Percentiles rank a stretch among this genome's conserved stretches.
phyloP scores from a whole-genome alignment of 2,888 invertebrate genomes.

The Hartigia nigra region DNA sequence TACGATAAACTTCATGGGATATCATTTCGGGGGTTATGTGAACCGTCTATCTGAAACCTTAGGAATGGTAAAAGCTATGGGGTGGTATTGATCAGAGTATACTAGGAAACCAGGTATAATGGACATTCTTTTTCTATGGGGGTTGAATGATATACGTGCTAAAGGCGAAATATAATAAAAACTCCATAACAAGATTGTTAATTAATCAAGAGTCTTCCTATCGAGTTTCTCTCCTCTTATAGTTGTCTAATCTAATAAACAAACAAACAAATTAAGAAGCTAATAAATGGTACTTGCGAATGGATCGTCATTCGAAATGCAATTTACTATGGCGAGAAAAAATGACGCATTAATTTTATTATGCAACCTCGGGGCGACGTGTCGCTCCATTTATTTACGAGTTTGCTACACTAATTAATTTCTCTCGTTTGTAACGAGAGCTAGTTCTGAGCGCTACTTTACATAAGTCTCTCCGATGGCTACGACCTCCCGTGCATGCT shows the following conservation, averaged over 20 bases:
- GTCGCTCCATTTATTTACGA: conserved; percentile 34
- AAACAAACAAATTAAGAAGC: background rate
- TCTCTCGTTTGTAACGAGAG: conserved; percentile 22
- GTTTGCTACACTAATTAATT: conserved; percentile 28
- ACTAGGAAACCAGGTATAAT: background rate
- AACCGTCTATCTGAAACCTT: background rate
- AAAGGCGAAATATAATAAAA: background rate
- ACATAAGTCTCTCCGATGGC: conserved; percentile 1
- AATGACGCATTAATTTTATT: conserved; percentile 15
- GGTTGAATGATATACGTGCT: background rate
- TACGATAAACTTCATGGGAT: background rate
- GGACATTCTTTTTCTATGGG: background rate
- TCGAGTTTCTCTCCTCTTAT: background rate
- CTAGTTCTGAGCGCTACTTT: conserved; percentile 15
- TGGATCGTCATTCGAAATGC: background rate
- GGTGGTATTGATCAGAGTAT: background rate
- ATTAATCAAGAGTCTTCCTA: background rate
- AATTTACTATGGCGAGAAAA: background rate
- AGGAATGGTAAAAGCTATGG: background rate
- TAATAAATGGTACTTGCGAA: background rate
- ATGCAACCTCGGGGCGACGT: conserved; percentile 15
- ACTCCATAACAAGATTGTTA: background rate
- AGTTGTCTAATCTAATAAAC: background rate
- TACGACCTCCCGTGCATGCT: conserved; percentile 1
- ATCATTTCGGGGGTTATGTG: background rate